These are phyloP conservation scores for Scaptodrosophila latifasciaeformis DNA, from an alignment of 2,888 invertebrate species.

Conservation along the genomic window DNA sequence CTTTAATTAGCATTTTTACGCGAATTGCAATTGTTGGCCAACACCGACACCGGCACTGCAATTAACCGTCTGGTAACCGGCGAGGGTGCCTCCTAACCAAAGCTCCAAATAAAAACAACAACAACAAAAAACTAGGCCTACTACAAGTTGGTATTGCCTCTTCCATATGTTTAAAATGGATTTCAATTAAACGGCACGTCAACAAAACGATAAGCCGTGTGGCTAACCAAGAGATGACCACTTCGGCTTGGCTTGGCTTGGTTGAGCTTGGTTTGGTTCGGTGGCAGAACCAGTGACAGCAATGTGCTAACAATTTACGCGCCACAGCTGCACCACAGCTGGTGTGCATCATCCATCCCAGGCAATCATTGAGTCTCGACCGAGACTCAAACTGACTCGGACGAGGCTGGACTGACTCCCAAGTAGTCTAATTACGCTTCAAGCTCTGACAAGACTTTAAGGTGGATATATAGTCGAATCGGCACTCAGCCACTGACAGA, in stretches of 20 bases:
- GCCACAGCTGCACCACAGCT: constrained; percentile 47
- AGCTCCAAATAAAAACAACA: no score
- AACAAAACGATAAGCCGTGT: constrained; percentile 42
- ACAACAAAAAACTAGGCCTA: no score
- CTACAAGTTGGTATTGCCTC: no score
- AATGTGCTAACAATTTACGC: constrained; percentile 67
- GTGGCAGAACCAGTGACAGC: constrained; percentile 46
- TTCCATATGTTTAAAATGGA: constrained; percentile 36
- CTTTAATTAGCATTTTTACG: constrained; percentile 67
- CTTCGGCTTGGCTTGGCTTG: no score
- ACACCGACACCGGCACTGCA: constrained; percentile 15
- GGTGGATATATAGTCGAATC: no score
- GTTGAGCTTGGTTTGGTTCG: no score
- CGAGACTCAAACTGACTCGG: constrained; percentile 9
- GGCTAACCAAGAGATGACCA: constrained; percentile 20
- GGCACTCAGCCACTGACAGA: not conserved
- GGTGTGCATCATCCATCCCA: not conserved
- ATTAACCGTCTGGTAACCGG: not conserved
- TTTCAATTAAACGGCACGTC: constrained; percentile 67
- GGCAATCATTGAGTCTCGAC: no score
- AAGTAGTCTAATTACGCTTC: constrained; percentile 66
- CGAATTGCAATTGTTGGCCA: constrained; percentile 30
- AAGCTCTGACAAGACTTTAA: constrained; percentile 52
- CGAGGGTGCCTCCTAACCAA: no score
- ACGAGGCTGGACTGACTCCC: constrained; percentile 17